Conservation (phyloP, 2,888 invertebrate genomes). For the Tenthredo distinguenda region DNA sequence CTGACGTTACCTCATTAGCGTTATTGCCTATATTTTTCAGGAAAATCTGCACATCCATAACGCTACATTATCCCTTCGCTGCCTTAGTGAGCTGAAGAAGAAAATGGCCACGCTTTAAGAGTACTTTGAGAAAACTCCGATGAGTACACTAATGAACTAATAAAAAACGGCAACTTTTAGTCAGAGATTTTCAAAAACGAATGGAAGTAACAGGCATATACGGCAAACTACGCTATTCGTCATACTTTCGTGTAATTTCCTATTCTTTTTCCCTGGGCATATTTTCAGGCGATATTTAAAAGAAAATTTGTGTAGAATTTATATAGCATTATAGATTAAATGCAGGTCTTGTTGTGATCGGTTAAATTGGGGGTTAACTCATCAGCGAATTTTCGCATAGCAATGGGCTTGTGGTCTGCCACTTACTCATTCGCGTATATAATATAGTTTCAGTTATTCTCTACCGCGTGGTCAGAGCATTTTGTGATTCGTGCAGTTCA, state of each 20-base stretch:
- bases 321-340: neutral
- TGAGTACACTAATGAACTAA: neutral
- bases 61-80: neutral
- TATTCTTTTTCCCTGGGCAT: neutral
- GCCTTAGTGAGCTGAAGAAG: neutral
- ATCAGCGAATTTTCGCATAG: slow-evolving; percentile 1
- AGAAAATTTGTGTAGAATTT: neutral
- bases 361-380: slow-evolving; percentile 20
- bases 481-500: slow-evolving; percentile 26
- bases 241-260: neutral
- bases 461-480: slow-evolving; percentile 20
- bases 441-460: slow-evolving; percentile 18
- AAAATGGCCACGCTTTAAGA: neutral
- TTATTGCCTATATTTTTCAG: neutral
- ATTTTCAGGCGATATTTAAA: neutral
- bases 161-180: neutral
- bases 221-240: neutral
- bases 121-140: neutral
- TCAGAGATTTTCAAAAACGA: neutral
- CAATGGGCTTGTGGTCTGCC: neutral
- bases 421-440: slow-evolving; percentile 34
- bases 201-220: neutral
- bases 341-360: neutral
- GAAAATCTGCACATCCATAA: neutral
- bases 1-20: slow-evolving; percentile 1